A percentile compares a stretch with the other conserved stretches of the same genome.
These are phyloP conservation scores for Nyctibius grandis DNA, from an alignment of 2,797 vertebrate genomes.

Conservation along the genomic window DNA sequence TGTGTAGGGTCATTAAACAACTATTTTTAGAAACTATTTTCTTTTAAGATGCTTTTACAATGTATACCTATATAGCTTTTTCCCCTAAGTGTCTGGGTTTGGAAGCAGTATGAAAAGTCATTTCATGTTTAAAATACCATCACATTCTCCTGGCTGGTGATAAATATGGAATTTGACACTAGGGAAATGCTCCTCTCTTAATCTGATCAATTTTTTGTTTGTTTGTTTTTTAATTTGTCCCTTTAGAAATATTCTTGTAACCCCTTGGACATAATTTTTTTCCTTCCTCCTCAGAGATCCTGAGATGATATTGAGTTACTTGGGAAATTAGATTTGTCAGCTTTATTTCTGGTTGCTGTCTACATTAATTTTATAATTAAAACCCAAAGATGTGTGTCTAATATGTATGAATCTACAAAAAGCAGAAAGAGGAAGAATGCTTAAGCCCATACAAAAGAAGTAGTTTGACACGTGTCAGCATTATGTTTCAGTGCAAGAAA, in stretches of 20 bases:
- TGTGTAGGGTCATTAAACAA: background rate
- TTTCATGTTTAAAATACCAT: background rate
- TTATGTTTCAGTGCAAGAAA: background rate
- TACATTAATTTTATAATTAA: slow-evolving; percentile 65
- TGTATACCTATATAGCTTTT: background rate
- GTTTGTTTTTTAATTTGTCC: background rate
- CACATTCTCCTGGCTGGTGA: background rate
- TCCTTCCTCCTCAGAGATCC: background rate
- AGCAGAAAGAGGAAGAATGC: background rate
- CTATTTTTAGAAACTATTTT: slow-evolving; percentile 7
- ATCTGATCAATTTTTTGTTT: background rate
- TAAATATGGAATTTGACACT: background rate
- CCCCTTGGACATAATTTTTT: background rate
- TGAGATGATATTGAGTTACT: slow-evolving; percentile 48
- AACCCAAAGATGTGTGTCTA: slow-evolving; percentile 62
- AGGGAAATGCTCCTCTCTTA: background rate
- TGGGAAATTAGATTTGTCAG: slow-evolving; percentile 62
- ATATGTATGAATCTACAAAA: slow-evolving; percentile 42
- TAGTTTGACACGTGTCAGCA: background rate
- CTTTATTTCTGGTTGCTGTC: slow-evolving; percentile 52
- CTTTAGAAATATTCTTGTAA: background rate
- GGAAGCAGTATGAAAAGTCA: background rate
- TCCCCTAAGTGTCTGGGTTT: background rate
- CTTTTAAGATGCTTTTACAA: background rate
- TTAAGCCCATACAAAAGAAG: background rate